Base-by-base conservation (phyloP, 2,113 vertebrate genomes). In the Chamaea fasciata region DNA sequence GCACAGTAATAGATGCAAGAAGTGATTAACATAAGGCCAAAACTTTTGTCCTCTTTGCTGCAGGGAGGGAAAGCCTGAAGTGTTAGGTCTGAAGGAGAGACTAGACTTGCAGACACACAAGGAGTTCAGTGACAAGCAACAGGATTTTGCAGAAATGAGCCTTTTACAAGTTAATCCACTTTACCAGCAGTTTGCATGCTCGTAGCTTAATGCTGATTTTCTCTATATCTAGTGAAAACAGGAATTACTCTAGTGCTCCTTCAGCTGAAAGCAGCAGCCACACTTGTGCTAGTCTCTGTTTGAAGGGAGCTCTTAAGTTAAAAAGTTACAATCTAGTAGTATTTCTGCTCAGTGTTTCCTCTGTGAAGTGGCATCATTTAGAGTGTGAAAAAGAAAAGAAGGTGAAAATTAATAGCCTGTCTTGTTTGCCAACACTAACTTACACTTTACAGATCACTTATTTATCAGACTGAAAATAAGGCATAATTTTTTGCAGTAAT, bases 1-100 rank as follows among this genome's bases (percentile, higher is more conserved):
- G 14, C 12, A 69, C 33, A 55, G 23, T 50, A 55, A 37, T 1
- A 63, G 21, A 44, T 59, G 7, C 4, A 79, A 39, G n/a, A 69
- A 55, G 12, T 13, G 0, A 59, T 22, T 60, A 69, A 55, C 0
- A 0, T 1, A 19, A 53, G 15, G 15, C 7, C 8, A n/a, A 56
- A 85, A 71, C 10, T 27, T 33, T 7, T 55, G 12, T 76, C 16
- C 18, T 46, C 10, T n/a, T 53, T 21, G 11, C 37, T 79, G 13
- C 17, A 46, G 13, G 19, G 27, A 73, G 7, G 22, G 21, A 65
- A 41, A 69, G 4, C 6, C 68, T 49, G 21, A 78, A 57, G 27
- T 14, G 10, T 20, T 56, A 7, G 23, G 30, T 85, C 22, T 63
- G 42, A 87, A 67, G 56, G 42, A 74, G 27, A 90, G 39, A 41